Percentiles rank a stretch among this genome's conserved stretches.
These are phyloP conservation scores for Microtus oregoni DNA, from an alignment of 2,113 vertebrate species.

Conservation along the genomic window DNA sequence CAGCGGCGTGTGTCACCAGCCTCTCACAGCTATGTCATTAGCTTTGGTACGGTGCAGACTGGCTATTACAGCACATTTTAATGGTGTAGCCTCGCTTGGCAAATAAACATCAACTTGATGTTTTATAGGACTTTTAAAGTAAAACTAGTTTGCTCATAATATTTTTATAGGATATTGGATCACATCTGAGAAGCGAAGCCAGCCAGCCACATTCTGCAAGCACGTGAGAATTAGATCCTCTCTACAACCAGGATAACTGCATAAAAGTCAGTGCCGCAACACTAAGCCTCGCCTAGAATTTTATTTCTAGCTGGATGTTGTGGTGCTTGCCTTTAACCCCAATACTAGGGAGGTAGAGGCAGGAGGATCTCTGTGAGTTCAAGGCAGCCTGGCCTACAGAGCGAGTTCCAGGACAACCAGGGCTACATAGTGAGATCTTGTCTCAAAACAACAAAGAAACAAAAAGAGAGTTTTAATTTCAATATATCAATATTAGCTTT, in stretches of 20 bases:
- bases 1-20: background rate
- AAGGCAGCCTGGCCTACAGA: background rate
- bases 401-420: background rate
- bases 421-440: background rate
- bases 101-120: constrained; percentile 43
- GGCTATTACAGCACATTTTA: background rate
- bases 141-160: constrained; percentile 38
- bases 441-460: background rate
- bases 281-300: background rate
- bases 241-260: constrained; percentile 10
- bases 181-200: constrained; percentile 39
- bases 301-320: background rate
- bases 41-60: background rate
- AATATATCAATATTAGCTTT: background rate
- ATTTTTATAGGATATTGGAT: constrained; percentile 23
- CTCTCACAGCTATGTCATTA: background rate
- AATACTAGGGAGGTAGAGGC: background rate
- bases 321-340: background rate
- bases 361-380: background rate
- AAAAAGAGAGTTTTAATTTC: background rate
- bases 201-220: constrained; percentile 40
- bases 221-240: constrained; percentile 40
- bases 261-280: background rate
- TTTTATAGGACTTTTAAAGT: constrained; percentile 38
- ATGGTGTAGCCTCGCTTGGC: background rate